A percentile compares a stretch with the other conserved stretches of the same genome.
Conservation (phyloP, 2,113 vertebrate genomes). For the Eonycteris spelaea region DNA sequence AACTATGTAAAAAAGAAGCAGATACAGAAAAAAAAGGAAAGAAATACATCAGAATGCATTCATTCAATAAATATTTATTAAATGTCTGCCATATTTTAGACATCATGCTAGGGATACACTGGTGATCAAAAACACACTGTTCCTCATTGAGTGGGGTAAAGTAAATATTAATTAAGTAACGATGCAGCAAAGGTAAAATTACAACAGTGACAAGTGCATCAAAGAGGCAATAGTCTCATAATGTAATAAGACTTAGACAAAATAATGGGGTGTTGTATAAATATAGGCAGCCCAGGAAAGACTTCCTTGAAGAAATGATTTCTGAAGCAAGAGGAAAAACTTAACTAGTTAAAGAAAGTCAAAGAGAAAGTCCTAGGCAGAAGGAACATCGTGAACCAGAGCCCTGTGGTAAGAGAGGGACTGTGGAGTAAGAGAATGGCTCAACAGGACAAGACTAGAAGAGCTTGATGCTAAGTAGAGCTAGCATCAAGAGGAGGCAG, state of each 20-base stretch:
- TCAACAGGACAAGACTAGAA: background rate
- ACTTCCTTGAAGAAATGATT: background rate
- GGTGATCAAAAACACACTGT: background rate
- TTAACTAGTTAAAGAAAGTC: background rate
- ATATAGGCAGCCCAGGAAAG: background rate
- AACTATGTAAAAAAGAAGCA: background rate
- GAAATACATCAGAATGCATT: background rate
- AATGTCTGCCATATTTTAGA: constrained; percentile 8
- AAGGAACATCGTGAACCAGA: background rate
- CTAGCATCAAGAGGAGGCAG: background rate
- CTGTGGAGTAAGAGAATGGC: background rate
- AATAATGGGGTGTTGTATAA: background rate
- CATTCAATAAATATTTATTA: background rate
- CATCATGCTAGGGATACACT: background rate
- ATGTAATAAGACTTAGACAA: background rate
- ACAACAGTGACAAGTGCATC: background rate
- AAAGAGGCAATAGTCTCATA: background rate
- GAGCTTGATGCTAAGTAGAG: background rate
- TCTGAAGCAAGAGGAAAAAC: background rate
- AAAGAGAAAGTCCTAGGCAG: background rate
- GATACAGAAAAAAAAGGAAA: background rate
- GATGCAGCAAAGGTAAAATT: background rate
- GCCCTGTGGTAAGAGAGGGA: background rate
- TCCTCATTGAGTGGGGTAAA: background rate
- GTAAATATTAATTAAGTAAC: background rate